Evolutionary conservation across 30 jellyfish, hydroid and myxozoan species (phyloP).

Genomic region (Hydractinia echinata): DNA sequence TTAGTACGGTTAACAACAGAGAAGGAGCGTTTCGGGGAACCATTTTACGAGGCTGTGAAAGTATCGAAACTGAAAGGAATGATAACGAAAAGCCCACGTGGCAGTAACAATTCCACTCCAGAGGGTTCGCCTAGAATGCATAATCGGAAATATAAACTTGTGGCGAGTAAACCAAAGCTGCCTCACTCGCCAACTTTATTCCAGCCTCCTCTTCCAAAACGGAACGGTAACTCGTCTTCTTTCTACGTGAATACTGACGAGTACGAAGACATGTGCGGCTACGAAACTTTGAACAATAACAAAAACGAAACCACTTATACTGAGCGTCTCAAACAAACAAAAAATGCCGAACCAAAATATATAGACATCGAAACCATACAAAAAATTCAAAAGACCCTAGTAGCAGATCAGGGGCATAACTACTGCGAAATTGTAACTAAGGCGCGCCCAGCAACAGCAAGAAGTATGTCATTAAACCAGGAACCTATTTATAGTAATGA

Average conservation of each 20-base stretch:
- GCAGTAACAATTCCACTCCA: too few relatives aligned
- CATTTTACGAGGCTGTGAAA: slow-evolving; percentile 4
- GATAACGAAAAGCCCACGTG: too few relatives aligned
- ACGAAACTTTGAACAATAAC: background rate
- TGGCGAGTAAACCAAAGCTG: background rate
- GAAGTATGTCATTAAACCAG: slow-evolving; percentile 2
- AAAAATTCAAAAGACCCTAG: background rate
- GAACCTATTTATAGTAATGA: background rate
- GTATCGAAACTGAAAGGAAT: background rate
- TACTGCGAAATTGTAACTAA: background rate
- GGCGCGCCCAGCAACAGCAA: background rate
- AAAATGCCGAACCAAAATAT: background rate
- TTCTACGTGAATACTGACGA: background rate
- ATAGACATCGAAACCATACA: background rate
- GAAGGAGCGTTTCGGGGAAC: background rate
- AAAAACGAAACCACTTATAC: background rate
- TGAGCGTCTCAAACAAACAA: background rate
- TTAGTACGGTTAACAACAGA: slow-evolving; percentile 1
- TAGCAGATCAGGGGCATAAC: background rate
- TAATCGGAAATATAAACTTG: background rate
- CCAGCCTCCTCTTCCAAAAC: slow-evolving; percentile 4
- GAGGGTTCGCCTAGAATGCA: background rate
- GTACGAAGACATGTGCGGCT: background rate
- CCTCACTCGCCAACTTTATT: background rate
- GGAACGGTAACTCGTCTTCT: background rate